phyloP scores from a whole-genome alignment of 2,797 vertebrate genomes.

The Natrix natrix region DNA sequence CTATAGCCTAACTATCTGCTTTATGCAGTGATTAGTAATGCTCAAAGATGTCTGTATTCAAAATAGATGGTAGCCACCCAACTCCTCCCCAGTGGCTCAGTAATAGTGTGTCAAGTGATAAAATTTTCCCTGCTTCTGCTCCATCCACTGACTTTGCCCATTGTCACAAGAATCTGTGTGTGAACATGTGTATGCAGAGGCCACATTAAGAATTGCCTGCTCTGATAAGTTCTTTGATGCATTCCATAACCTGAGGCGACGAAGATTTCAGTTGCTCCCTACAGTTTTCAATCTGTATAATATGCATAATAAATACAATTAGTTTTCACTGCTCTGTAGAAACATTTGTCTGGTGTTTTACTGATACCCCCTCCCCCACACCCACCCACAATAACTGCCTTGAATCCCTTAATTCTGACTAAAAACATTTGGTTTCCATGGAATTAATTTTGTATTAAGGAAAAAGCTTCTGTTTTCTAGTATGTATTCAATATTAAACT shows the following conservation, averaged over 20 bases:
- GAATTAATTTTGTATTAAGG: conserved; percentile 55
- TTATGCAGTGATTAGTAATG: conserved; percentile 58
- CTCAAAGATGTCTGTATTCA: conserved; percentile 55
- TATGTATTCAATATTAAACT: conserved; percentile 61
- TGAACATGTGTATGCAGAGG: conserved; percentile 47
- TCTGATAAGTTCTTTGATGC: conserved; percentile 64
- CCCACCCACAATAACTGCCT: conserved; percentile 7
- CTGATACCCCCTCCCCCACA: conserved; percentile 40
- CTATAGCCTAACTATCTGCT: conserved; percentile 59
- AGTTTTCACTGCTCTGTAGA: conserved; percentile 71
- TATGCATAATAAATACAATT: conserved; percentile 76
- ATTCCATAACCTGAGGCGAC: conserved; percentile 66
- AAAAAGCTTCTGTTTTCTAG: conserved; percentile 58
- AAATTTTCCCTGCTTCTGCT: conserved; percentile 59
- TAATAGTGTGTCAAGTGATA: conserved; percentile 57
- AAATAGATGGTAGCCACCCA: conserved; percentile 39
- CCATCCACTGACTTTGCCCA: conserved; percentile 60
- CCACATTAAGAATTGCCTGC: conserved; percentile 61
- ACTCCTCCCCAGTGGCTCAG: conserved; percentile 49
- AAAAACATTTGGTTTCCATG: conserved; percentile 46
- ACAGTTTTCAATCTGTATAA: conserved; percentile 71
- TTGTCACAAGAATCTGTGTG: conserved; percentile 64
- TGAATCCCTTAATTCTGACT: conserved; percentile 40
- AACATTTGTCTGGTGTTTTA: conserved; percentile 68
- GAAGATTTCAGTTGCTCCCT: conserved; percentile 69